Conservation (phyloP, 1,140 invertebrate genomes). For the Leptopilina boulardi region DNA sequence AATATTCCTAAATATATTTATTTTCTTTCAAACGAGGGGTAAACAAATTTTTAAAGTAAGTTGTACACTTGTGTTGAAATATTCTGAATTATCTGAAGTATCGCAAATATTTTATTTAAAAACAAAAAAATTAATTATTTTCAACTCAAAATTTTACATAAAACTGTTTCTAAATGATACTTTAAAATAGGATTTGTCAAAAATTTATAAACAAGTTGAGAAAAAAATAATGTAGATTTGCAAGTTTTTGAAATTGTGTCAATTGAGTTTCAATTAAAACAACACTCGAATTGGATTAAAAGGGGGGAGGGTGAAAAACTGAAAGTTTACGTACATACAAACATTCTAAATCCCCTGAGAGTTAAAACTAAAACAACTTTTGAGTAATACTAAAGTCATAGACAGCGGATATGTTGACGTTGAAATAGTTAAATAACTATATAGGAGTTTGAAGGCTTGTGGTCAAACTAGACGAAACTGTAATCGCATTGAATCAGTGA, state of each 20-base stretch:
- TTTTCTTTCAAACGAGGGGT: no score
- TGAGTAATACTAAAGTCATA: not conserved
- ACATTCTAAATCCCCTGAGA: not conserved
- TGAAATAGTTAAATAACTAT: not conserved
- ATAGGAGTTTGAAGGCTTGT: not conserved
- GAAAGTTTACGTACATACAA: not conserved
- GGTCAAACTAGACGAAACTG: conserved; percentile 8
- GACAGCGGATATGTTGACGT: not conserved
- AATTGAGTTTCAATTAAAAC: not conserved
- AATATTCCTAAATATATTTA: no score
- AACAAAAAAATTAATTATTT: no score
- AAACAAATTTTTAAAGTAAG: no score
- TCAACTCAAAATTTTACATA: no score
- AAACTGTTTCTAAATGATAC: no score
- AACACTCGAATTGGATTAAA: not conserved
- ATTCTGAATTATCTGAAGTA: no score
- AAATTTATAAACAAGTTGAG: no score
- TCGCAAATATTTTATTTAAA: no score
- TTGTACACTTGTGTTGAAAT: no score
- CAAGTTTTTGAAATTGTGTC: no score
- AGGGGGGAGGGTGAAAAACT: not conserved
- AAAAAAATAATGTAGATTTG: not conserved
- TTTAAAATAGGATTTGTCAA: no score
- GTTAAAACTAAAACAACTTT: not conserved
- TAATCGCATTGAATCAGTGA: not conserved